Evolutionary conservation across 2,113 vertebrate genomes (phyloP).

Genomic region (Daboia siamensis): DNA sequence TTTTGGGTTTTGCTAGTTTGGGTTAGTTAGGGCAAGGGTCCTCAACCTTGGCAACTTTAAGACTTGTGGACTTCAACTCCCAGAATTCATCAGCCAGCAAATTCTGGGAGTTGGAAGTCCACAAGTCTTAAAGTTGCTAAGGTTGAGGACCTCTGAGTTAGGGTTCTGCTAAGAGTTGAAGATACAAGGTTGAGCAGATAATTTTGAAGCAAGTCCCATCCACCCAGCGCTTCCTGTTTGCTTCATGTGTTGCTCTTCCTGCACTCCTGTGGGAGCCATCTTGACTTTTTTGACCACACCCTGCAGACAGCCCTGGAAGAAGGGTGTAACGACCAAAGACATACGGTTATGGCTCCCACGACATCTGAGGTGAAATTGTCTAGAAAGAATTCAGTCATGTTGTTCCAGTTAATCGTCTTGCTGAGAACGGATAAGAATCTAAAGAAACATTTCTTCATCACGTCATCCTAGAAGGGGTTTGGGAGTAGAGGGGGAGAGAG

Average conservation of each 20-base stretch:
- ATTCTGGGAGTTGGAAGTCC: too few species aligned
- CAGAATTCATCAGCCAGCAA: too few species aligned
- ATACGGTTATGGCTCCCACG: background rate
- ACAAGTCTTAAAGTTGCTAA: too few species aligned
- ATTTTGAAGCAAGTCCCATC: background rate
- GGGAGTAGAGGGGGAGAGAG: background rate
- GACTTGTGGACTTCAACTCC: too few species aligned
- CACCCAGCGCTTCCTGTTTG: background rate
- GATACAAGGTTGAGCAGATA: too few species aligned
- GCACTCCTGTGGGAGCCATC: background rate
- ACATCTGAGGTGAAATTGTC: background rate
- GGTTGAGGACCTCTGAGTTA: too few species aligned
- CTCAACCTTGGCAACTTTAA: too few species aligned
- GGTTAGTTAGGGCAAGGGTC: too few species aligned
- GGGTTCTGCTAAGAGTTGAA: too few species aligned
- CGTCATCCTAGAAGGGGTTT: background rate
- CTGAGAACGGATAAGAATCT: slow-evolving; percentile 9
- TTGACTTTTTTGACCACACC: background rate
- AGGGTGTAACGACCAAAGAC: background rate
- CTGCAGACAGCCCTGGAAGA: background rate
- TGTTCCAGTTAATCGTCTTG: slow-evolving; percentile 24
- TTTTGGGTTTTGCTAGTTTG: background rate
- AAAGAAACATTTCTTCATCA: slow-evolving; percentile 27
- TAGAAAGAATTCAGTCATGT: slow-evolving; percentile 19
- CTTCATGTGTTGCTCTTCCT: background rate